Base-by-base conservation (phyloP, 2,797 vertebrate genomes). In the Cynodonichthys magdalenae region DNA sequence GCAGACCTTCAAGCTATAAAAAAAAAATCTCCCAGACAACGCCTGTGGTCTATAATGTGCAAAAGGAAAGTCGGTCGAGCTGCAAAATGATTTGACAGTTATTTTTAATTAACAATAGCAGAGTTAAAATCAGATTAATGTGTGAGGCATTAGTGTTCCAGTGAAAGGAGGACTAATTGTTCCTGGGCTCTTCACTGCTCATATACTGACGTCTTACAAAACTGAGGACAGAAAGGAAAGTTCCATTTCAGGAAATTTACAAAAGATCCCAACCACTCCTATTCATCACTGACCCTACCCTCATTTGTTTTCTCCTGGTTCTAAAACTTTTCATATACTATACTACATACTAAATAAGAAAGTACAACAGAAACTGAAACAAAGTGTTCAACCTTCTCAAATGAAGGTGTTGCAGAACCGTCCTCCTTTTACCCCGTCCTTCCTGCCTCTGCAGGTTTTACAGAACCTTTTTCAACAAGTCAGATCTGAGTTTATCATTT, bases 131-230 rank as follows among this genome's bases (percentile, higher is more conserved):
- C 14, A 47, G 44, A 75, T 49, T 50, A 63, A 69, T 73, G 51
- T 80, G 64, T 63, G 45, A 81, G 69, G 59, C 66, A 61, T 79
- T 62, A 56, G 61, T 44, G 15, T 44, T 52, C 44, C 20, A 55
- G 68, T 76, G 74, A 84, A 69, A 73, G 59, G 78, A 72, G 69
- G 53, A 66, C 75, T 85, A 88, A 86, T 87, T 81, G 75, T 71
- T 70, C 71, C 47, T 15, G 39, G 28, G 46, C 59, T 63, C 66
- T 17, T 6, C 55, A 44, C 64, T 31, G 58, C 72, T 78, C 75
- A 88, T 83, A 66, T 72, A 66, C 76, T 65, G 65, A 72, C 77
- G 51, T 61, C 67, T 89, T 90, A 84, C 60, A 50, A 79, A 88
- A 90, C 63, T 60, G 52, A 84, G 19, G 28, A 78, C 77, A 54